Evolutionary conservation across 2,797 vertebrate genomes (phyloP).

Genomic region (Gobio occitaniae): DNA sequence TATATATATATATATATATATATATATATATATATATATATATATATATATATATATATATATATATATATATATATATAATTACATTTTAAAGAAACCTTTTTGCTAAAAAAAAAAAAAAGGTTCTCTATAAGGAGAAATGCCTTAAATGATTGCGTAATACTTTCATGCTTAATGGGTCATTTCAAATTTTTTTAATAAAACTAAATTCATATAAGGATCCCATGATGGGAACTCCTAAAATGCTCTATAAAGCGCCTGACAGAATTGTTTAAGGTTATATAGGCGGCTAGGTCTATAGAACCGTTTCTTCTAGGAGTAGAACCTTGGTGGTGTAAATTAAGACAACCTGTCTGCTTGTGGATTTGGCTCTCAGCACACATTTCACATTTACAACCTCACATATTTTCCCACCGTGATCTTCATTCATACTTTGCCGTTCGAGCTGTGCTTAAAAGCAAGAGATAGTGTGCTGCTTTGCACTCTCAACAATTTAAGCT

Average conservation of each 20-base stretch:
- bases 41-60: no score
- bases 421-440: background rate
- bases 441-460: constrained; percentile 7
- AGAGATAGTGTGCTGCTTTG: background rate
- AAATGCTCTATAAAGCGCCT: background rate
- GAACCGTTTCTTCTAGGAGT: background rate
- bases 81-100: background rate
- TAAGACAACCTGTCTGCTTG: background rate
- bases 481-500: constrained; percentile 11
- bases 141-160: background rate
- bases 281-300: background rate
- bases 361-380: background rate
- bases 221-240: background rate
- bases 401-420: background rate
- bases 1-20: no score
- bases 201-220: background rate
- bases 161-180: background rate
- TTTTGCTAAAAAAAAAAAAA: background rate
- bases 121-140: background rate
- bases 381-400: constrained; percentile 5
- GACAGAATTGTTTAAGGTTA: background rate
- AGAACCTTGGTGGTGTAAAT: constrained; percentile 5
- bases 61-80: no score
- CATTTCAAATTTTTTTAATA: background rate
- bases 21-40: no score